These are phyloP conservation scores for Fulmarus glacialis DNA, from an alignment of 2,113 vertebrate genomes.

Conservation along the genomic window DNA sequence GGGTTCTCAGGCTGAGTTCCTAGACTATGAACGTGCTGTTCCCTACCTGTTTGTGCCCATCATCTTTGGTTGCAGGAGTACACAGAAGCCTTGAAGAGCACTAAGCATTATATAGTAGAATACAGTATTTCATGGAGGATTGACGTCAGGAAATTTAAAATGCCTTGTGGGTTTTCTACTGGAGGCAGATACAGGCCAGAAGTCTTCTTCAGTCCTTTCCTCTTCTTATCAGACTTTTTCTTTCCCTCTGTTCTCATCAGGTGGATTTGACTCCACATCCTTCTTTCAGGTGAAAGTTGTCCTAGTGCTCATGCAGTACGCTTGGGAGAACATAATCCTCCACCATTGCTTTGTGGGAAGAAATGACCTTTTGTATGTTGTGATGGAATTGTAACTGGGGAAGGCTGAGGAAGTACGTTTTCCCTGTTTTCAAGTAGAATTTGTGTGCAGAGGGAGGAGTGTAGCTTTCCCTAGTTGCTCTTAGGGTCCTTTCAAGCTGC, in stretches of 20 bases:
- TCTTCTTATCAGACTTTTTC: neutral
- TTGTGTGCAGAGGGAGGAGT: neutral
- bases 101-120: neutral
- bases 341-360: fast-evolving
- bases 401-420: fast-evolving
- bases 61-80: neutral
- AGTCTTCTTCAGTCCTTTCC: neutral
- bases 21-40: neutral
- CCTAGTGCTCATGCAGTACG: neutral
- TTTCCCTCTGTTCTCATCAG: neutral
- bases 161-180: neutral
- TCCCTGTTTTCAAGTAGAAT: neutral
- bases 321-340: neutral
- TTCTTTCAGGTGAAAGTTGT: neutral
- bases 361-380: neutral
- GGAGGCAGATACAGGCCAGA: neutral
- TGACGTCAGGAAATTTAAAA: neutral
- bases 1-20: neutral
- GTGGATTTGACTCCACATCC: neutral
- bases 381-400: neutral
- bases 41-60: neutral
- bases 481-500: neutral
- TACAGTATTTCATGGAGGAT: neutral
- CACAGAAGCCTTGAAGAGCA: neutral
- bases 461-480: neutral